Evolutionary conservation across 2,888 invertebrate species (phyloP).

Genomic region (Deladenus siricidicola): DNA sequence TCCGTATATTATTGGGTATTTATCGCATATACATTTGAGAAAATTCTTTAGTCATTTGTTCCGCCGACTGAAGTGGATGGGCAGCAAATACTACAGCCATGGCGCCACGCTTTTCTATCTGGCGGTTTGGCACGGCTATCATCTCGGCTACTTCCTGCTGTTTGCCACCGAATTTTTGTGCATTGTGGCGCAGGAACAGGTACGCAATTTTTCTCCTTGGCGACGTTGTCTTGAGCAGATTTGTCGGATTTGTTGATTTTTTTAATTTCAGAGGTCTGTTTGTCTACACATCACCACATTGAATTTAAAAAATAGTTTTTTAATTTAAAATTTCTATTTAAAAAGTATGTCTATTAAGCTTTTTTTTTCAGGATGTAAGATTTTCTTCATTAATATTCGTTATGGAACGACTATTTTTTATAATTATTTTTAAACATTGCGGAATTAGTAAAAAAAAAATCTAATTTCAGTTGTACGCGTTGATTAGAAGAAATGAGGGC

Average conservation of each 20-base stretch:
- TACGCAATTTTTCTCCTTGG: slow-evolving; percentile 53
- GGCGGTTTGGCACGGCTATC: slow-evolving; percentile 90
- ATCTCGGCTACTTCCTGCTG: slow-evolving; percentile 83
- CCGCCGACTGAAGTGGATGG: slow-evolving; percentile 82
- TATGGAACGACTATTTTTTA: no score
- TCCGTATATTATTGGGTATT: no score
- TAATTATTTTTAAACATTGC: no score
- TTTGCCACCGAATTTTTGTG: slow-evolving; percentile 84
- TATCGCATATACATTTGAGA: no score
- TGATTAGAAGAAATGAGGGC: slow-evolving; percentile 43
- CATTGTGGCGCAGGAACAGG: slow-evolving; percentile 76
- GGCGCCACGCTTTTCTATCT: slow-evolving; percentile 72
- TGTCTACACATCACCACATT: no score
- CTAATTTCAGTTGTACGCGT: slow-evolving; percentile 40
- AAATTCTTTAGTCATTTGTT: slow-evolving; percentile 66
- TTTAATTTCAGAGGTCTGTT: no score
- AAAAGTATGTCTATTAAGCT: no score
- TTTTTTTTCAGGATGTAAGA: no score
- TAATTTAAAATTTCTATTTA: no score
- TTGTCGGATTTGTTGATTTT: background rate
- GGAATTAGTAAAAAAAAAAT: no score
- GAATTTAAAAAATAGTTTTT: no score
- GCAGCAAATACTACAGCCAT: slow-evolving; percentile 73
- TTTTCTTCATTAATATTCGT: no score
- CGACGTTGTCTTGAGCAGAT: background rate